These are phyloP conservation scores for Pseudomugil tenellus DNA, from an alignment of 2,797 vertebrate species.

Conservation along the genomic window DNA sequence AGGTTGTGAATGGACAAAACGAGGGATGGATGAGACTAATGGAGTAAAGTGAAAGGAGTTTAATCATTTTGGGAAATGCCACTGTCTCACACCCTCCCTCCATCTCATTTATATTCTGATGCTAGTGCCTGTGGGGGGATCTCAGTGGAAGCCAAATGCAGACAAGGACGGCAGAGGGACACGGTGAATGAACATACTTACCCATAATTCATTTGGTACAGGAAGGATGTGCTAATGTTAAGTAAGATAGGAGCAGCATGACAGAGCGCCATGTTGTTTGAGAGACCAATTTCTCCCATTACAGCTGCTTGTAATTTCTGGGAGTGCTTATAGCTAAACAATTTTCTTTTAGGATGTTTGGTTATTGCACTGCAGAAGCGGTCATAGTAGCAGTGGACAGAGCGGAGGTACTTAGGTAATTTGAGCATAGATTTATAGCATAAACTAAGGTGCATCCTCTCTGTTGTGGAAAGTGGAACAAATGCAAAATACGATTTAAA, in stretches of 20 bases:
- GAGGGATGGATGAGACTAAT: conserved; percentile 64
- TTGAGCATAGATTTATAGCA: conserved; percentile 19
- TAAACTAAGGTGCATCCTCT: neutral
- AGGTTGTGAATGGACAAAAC: conserved; percentile 47
- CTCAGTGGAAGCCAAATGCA: conserved; percentile 43
- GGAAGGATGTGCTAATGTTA: conserved; percentile 11
- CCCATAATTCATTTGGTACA: conserved; percentile 31
- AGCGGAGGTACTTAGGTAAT: conserved; percentile 17
- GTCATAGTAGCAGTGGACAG: conserved; percentile 8
- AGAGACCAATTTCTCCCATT: conserved; percentile 11
- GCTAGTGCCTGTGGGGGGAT: conserved; percentile 37
- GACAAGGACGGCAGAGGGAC: conserved; percentile 41
- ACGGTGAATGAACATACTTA: conserved; percentile 8
- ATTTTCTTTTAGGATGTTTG: conserved; percentile 25
- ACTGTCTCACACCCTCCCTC: conserved; percentile 37
- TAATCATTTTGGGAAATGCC: conserved; percentile 68
- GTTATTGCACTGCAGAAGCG: conserved; percentile 15
- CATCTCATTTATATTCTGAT: conserved; percentile 54
- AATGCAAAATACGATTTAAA: conserved; percentile 32
- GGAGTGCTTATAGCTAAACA: conserved; percentile 35
- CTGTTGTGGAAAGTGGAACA: conserved; percentile 8
- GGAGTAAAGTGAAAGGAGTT: conserved; percentile 65
- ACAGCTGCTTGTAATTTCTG: conserved; percentile 25
- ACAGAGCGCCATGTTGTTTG: conserved; percentile 16
- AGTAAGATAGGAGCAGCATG: conserved; percentile 13